Percentiles rank a stretch among this genome's conserved stretches.
Conservation (phyloP, 2,888 invertebrate genomes). For the Mylabris sibirica region DNA sequence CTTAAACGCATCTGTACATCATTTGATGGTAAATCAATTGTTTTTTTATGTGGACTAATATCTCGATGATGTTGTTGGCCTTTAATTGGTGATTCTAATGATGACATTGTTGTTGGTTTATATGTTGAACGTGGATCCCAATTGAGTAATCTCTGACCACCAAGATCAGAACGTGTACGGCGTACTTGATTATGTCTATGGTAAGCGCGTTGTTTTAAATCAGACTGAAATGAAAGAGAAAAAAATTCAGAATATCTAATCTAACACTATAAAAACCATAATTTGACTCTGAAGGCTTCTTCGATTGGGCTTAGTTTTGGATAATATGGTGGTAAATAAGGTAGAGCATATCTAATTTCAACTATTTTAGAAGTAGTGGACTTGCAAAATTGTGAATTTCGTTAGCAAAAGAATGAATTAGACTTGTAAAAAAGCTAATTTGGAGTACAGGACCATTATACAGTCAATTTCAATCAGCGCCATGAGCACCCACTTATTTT, state of each 20-base stretch:
- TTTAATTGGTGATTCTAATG: slow-evolving; percentile 58
- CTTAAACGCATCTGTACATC: slow-evolving; percentile 45
- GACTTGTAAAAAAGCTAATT: too few species aligned
- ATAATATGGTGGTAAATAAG: too few species aligned
- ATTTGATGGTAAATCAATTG: slow-evolving; percentile 53
- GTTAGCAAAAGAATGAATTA: too few species aligned
- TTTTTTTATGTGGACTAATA: slow-evolving; percentile 62
- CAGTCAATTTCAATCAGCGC: too few species aligned
- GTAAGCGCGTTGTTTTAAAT: slow-evolving; percentile 63
- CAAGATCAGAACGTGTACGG: slow-evolving; percentile 67
- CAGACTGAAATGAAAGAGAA: slow-evolving; percentile 59
- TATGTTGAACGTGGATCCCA: slow-evolving; percentile 64
- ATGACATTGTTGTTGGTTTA: slow-evolving; percentile 61
- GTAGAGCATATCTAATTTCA: too few species aligned
- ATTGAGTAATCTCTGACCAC: slow-evolving; percentile 65
- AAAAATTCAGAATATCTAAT: neutral
- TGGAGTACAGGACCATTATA: too few species aligned
- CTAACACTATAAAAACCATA: too few species aligned
- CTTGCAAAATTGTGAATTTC: too few species aligned
- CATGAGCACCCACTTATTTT: too few species aligned
- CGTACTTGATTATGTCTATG: slow-evolving; percentile 63
- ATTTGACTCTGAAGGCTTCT: too few species aligned
- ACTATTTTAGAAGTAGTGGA: too few species aligned
- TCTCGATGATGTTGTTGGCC: slow-evolving; percentile 59
- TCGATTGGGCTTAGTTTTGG: too few species aligned